Percentiles rank a stretch among this genome's conserved stretches.
Evolutionary conservation across 2,888 invertebrate species (phyloP).

Genomic region (Noctua comes): DNA sequence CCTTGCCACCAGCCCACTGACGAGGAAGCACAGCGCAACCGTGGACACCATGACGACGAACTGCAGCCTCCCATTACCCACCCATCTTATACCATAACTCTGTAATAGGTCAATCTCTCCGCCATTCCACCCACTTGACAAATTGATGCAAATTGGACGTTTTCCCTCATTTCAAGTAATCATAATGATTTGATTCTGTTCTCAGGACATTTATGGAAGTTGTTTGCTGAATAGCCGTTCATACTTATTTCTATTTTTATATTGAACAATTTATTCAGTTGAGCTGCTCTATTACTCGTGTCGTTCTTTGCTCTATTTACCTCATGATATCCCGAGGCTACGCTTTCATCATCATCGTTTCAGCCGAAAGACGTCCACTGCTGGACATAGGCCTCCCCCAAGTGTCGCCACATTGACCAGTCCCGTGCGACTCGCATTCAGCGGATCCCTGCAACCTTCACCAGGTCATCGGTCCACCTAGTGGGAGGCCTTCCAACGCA

Average conservation of each 20-base stretch:
- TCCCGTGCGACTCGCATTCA: too few relatives aligned
- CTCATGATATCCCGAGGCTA: background rate
- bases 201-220: constrained; percentile 15
- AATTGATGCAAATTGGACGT: constrained; percentile 51
- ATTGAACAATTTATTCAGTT: constrained; percentile 14
- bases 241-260: constrained; percentile 26
- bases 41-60: constrained; percentile 47
- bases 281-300: background rate
- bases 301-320: background rate
- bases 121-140: constrained; percentile 32
- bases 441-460: too few relatives aligned
- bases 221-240: constrained; percentile 18
- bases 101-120: constrained; percentile 50
- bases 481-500: too few relatives aligned
- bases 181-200: constrained; percentile 40
- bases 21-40: constrained; percentile 54
- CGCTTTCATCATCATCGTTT: too few relatives aligned
- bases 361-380: too few relatives aligned
- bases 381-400: too few relatives aligned
- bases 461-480: too few relatives aligned
- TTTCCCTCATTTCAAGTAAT: constrained; percentile 41
- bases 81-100: constrained; percentile 52
- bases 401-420: too few relatives aligned
- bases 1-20: constrained; percentile 57
- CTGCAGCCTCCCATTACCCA: background rate